phyloP scores from a whole-genome alignment of 2,888 invertebrate genomes.

The Acleris emargana region DNA sequence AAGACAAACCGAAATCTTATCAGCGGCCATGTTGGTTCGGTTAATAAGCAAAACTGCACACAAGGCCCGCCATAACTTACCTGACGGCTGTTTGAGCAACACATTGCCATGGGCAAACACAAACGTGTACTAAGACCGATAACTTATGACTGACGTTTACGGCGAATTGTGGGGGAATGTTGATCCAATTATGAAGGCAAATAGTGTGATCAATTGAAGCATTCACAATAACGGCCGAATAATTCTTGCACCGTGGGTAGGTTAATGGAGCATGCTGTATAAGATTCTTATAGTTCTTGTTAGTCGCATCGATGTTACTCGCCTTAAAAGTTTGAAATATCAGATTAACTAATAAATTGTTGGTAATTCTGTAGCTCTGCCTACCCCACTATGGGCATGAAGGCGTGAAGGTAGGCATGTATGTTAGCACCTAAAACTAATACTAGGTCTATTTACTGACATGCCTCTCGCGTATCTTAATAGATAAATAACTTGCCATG shows the following conservation, averaged over 20 bases:
- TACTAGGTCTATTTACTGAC: too few relatives aligned
- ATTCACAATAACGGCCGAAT: background rate
- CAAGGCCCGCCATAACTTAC: conserved; percentile 68
- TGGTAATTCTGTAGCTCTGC: too few relatives aligned
- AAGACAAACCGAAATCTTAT: conserved; percentile 83
- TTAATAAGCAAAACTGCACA: conserved; percentile 83
- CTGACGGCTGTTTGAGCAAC: conserved; percentile 74
- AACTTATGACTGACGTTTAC: conserved; percentile 60
- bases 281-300: too few relatives aligned
- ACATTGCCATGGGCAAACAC: conserved; percentile 12
- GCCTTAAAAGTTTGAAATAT: too few relatives aligned
- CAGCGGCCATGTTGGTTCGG: conserved; percentile 77
- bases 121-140: conserved; percentile 45
- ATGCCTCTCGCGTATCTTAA: too few relatives aligned
- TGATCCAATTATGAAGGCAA: conserved; percentile 29
- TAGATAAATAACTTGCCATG: too few relatives aligned
- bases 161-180: conserved; percentile 39
- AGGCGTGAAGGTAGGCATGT: too few relatives aligned
- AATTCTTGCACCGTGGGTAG: background rate
- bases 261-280: background rate
- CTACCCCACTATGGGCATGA: too few relatives aligned
- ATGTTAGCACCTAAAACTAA: too few relatives aligned
- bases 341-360: too few relatives aligned
- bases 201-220: conserved; percentile 7
- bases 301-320: too few relatives aligned